These are phyloP conservation scores for Gadus macrocephalus DNA, from an alignment of 2,113 vertebrate genomes.

Conservation along the genomic window DNA sequence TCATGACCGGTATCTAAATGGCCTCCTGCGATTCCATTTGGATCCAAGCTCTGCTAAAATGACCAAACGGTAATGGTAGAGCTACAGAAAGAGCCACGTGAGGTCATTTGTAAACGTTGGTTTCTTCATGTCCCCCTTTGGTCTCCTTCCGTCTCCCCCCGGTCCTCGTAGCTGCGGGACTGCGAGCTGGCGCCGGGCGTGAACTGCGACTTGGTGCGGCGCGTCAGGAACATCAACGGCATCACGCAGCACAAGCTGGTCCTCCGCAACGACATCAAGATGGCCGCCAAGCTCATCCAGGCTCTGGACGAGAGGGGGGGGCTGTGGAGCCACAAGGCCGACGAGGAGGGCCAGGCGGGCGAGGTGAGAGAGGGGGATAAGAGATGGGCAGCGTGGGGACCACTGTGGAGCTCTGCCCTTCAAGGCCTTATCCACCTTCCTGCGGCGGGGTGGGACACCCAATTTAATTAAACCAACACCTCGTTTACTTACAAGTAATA, in stretches of 20 bases:
- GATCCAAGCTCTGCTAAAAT: too few species aligned
- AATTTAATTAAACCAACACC: too few species aligned
- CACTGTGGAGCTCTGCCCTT: too few species aligned
- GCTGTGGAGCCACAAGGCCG: conserved; percentile 75
- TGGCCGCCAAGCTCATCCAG: conserved; percentile 87
- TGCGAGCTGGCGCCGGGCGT: conserved; percentile 89
- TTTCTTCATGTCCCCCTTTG: neutral
- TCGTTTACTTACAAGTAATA: too few species aligned
- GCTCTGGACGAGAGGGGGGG: conserved; percentile 82
- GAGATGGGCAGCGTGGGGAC: too few species aligned
- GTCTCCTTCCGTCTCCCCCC: neutral
- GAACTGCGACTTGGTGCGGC: conserved; percentile 83
- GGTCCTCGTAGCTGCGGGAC: conserved; percentile 76
- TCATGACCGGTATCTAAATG: too few species aligned
- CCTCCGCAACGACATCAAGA: conserved; percentile 88
- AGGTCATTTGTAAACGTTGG: too few species aligned
- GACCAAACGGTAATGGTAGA: too few species aligned
- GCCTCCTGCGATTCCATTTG: too few species aligned
- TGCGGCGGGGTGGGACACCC: neutral
- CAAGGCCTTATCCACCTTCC: too few species aligned
- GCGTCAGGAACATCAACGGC: conserved; percentile 85
- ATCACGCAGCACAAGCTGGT: conserved; percentile 89
- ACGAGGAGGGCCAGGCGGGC: conserved; percentile 56
- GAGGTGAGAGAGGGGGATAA: conserved; percentile 51
- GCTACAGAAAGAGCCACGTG: too few species aligned